Base-by-base conservation (phyloP, 2,888 invertebrate genomes). In the Altica lythri region DNA sequence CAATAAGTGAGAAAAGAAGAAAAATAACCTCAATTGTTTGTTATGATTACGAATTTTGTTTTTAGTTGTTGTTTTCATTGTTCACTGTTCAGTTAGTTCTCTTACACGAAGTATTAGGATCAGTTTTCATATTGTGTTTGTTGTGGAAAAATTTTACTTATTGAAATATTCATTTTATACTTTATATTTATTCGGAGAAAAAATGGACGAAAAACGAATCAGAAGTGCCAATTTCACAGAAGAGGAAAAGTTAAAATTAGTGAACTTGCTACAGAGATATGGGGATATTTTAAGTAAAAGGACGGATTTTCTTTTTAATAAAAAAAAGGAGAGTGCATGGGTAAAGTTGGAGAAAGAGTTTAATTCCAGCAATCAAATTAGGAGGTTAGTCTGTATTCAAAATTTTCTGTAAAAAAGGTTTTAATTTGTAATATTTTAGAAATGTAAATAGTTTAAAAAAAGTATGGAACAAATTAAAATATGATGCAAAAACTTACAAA, bases 271-370 rank as follows among this genome's bases (percentile, higher is more conserved):
- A 6, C 35, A 35, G 8, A 35, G 14, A 1, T 8, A 35, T 1
- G 14, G 14, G 1, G 35, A 16, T 12, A 35, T 35, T 35, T 16
- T 35, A 35, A 35, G 35, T 9, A 35, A 35, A 35, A 35, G 8
- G 1, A 16, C 35, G 1, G 35, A 35, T 35, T 35, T 12, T 13
- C 1, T 6, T 2, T n/a, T 16, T 9, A 35, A 35, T 12, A 35
- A 35, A 35, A 35, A 35, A 35, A 35, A 8, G 25, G 25, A 25
- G 25, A 25, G 25, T 8, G 25, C 25, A n/a, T n/a, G n/a, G n/a
- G n/a, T n/a, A n/a, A n/a, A n/a, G n/a, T n/a, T n/a, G n/a, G n/a
- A n/a, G n/a, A n/a, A n/a, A n/a, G n/a, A n/a, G n/a, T n/a, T n/a
- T n/a, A n/a, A n/a, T n/a, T n/a, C n/a, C n/a, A n/a, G 6, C 14